phyloP scores from a whole-genome alignment of 2,797 vertebrate genomes.

The Garrulus glandarius region DNA sequence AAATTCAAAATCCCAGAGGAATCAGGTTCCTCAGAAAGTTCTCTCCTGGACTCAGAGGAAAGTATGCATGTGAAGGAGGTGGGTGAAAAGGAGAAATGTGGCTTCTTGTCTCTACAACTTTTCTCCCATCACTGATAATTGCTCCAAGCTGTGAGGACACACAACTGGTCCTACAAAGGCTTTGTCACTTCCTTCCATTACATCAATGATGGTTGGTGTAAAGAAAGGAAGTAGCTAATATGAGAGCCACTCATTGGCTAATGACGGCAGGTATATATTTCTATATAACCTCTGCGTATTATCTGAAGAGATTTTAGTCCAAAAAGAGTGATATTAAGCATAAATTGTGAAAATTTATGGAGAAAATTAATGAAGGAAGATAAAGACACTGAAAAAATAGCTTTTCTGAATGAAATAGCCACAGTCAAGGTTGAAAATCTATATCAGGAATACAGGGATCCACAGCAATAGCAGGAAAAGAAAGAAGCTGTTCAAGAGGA shows the following conservation, averaged over 20 bases:
- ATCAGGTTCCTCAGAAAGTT: not conserved
- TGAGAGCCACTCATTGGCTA: not conserved
- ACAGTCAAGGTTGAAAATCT: not conserved
- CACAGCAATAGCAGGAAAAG: not conserved
- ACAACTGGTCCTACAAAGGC: not conserved
- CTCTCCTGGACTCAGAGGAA: not conserved
- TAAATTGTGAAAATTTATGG: not conserved
- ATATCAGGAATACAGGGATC: not conserved
- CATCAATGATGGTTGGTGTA: rapidly evolving
- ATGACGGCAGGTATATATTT: not conserved
- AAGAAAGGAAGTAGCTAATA: not conserved
- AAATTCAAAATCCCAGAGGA: not conserved
- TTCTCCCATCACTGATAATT: not conserved
- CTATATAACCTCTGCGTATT: not conserved
- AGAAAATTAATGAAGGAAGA: not conserved
- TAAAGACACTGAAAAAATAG: not conserved
- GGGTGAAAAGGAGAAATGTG: not conserved
- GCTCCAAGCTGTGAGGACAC: not conserved
- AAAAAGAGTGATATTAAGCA: not conserved
- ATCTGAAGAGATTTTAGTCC: not conserved
- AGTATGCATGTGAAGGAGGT: not conserved
- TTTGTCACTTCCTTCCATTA: not conserved
- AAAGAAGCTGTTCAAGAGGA: not conserved
- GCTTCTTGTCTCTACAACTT: not conserved
- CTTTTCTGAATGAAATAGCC: not conserved